Conservation (phyloP, 2,888 invertebrate species). For the Xanthorhoe spadicearia region DNA sequence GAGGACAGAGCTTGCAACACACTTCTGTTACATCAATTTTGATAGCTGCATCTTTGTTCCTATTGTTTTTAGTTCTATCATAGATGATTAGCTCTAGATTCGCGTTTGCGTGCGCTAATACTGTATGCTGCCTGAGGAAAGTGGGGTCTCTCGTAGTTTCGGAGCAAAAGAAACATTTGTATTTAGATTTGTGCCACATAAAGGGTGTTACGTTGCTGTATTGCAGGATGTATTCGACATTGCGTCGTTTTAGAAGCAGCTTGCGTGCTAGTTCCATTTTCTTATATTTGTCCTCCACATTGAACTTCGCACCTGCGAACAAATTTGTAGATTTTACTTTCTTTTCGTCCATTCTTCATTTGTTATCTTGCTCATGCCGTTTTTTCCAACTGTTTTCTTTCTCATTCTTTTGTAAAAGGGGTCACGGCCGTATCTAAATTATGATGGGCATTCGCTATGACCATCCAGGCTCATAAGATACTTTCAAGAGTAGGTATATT, state of each 20-base stretch:
- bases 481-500: too few species aligned
- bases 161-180: slow-evolving; percentile 74
- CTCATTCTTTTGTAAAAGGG: too few species aligned
- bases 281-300: slow-evolving; percentile 75
- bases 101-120: slow-evolving; percentile 62
- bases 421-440: too few species aligned
- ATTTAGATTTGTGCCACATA: slow-evolving; percentile 76
- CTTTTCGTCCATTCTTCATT: background rate
- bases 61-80: slow-evolving; percentile 74
- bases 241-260: slow-evolving; percentile 69
- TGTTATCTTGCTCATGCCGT: background rate
- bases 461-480: background rate
- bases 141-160: slow-evolving; percentile 72
- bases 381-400: background rate
- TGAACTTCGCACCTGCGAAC: slow-evolving; percentile 75
- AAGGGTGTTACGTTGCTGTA: slow-evolving; percentile 78
- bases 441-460: too few species aligned
- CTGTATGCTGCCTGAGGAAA: slow-evolving; percentile 65
- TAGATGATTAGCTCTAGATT: slow-evolving; percentile 71
- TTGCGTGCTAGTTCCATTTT: slow-evolving; percentile 72
- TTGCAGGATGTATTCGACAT: slow-evolving; percentile 75
- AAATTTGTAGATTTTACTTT: slow-evolving; percentile 61
- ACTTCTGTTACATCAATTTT: slow-evolving; percentile 76
- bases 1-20: slow-evolving; percentile 68
- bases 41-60: slow-evolving; percentile 76